Evolutionary conservation across 2,797 vertebrate species (phyloP).

Genomic region (Fringilla coelebs): DNA sequence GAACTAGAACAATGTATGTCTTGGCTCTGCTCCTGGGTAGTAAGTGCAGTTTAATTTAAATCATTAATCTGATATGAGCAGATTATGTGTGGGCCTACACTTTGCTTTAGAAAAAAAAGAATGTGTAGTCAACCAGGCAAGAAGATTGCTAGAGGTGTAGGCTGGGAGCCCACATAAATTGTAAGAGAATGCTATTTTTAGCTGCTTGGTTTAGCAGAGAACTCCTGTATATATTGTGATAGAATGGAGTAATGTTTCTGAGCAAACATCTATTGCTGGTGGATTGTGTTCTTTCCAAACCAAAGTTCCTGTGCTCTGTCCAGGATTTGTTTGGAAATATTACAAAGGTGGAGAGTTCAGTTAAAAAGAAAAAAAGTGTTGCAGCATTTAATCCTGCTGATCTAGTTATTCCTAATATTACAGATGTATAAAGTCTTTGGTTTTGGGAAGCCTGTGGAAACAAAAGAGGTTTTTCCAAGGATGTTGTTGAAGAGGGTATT

Average conservation of each 20-base stretch:
- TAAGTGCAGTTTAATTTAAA: not conserved
- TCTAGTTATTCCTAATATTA: not conserved
- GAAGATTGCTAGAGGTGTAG: not conserved
- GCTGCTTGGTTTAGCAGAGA: not conserved
- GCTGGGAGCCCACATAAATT: not conserved
- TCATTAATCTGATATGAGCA: not conserved
- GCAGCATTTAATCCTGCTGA: not conserved
- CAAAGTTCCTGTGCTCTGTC: not conserved
- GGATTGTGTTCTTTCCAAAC: not conserved
- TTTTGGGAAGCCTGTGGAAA: not conserved
- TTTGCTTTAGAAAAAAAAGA: not conserved
- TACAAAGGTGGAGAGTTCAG: not conserved
- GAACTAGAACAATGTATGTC: not conserved
- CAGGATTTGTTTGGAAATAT: not conserved
- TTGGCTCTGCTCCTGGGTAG: constrained; percentile 8
- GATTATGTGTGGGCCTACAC: not conserved
- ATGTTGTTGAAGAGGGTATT: not conserved
- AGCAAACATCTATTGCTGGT: not conserved
- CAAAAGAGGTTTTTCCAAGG: not conserved
- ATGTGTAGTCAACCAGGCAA: not conserved
- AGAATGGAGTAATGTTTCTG: not conserved
- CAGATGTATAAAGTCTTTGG: not conserved
- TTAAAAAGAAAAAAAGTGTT: not conserved
- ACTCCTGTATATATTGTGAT: not conserved
- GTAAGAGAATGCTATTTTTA: constrained; percentile 3